Evolutionary conservation across 2,888 invertebrate species (phyloP).

Genomic region (Eulithis prunata): DNA sequence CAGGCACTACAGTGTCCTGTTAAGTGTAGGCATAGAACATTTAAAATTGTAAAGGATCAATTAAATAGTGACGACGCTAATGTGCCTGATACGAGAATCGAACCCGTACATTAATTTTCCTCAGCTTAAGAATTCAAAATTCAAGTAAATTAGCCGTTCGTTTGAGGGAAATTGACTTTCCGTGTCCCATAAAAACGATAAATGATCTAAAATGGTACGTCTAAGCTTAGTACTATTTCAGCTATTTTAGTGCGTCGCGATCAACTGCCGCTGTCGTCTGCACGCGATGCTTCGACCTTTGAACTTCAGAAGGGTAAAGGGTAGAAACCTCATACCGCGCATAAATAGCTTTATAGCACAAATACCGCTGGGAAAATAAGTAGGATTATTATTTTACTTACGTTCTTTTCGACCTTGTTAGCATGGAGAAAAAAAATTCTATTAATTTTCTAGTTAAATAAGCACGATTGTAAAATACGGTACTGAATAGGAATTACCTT

Average conservation of each 20-base stretch:
- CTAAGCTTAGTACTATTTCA: constrained; percentile 15
- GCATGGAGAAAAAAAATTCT: constrained; percentile 50
- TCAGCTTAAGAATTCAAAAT: background rate
- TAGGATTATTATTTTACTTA: constrained; percentile 46
- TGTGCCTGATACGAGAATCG: too few relatives aligned
- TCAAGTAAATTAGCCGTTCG: background rate
- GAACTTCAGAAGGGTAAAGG: constrained; percentile 27
- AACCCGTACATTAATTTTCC: too few relatives aligned
- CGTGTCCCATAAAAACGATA: constrained; percentile 16
- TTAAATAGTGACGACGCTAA: too few relatives aligned
- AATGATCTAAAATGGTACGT: constrained; percentile 10
- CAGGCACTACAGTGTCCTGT: too few relatives aligned
- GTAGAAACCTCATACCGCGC: constrained; percentile 3
- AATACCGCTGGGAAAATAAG: constrained; percentile 6
- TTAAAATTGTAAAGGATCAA: too few relatives aligned
- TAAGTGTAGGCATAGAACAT: too few relatives aligned
- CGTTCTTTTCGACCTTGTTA: constrained; percentile 58
- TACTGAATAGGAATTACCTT: constrained; percentile 75
- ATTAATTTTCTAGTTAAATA: background rate
- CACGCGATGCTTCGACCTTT: constrained; percentile 29
- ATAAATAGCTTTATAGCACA: constrained; percentile 9
- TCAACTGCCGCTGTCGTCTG: constrained; percentile 19
- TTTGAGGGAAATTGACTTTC: constrained; percentile 6
- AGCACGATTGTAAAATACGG: background rate
- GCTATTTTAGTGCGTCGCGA: constrained; percentile 13